Conservation (phyloP, 2,113 vertebrate species). For the Chauna torquata region DNA sequence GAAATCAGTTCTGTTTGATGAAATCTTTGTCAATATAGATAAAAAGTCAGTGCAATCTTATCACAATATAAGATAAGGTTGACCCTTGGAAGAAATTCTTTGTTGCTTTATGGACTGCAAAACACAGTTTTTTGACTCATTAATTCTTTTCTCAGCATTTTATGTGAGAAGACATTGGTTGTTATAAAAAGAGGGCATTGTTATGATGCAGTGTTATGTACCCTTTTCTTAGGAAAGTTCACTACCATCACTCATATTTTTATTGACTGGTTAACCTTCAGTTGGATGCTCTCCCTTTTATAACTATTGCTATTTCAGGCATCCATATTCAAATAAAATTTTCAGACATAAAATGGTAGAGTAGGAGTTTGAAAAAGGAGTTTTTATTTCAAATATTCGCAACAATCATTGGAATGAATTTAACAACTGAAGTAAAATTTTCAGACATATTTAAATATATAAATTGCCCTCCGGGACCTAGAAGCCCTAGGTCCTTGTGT, state of each 20-base stretch:
- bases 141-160: slow-evolving; percentile 27
- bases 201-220: neutral
- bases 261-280: neutral
- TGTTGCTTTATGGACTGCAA: slow-evolving; percentile 27
- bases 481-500: neutral
- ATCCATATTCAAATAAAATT: neutral
- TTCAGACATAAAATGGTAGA: neutral
- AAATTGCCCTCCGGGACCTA: neutral
- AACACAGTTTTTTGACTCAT: slow-evolving; percentile 30
- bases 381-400: neutral
- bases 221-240: neutral
- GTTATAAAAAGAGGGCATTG: neutral
- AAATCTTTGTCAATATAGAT: slow-evolving; percentile 43
- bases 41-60: slow-evolving; percentile 52
- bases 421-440: slow-evolving; percentile 1
- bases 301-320: neutral
- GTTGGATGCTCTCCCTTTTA: neutral
- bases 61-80: neutral
- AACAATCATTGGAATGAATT: neutral
- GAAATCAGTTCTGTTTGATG: slow-evolving; percentile 25
- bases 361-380: neutral
- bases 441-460: neutral
- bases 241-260: neutral
- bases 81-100: neutral
- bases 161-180: neutral